phyloP scores from a whole-genome alignment of 2,113 vertebrate genomes.

The Zosterops pallidus region DNA sequence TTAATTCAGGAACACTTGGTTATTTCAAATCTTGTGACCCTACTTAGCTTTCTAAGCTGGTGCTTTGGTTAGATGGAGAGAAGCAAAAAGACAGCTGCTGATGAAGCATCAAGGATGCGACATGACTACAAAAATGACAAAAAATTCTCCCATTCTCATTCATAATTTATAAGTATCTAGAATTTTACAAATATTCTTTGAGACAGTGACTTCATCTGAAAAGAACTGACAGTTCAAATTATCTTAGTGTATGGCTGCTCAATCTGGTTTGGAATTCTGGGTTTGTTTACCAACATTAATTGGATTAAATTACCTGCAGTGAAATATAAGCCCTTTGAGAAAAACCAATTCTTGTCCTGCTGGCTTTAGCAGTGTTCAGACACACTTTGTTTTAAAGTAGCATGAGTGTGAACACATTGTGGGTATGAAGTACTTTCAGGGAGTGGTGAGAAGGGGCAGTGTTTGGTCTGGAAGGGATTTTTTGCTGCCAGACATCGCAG shows the following conservation, averaged over 20 bases:
- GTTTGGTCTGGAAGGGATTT: background rate
- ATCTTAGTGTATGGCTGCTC: background rate
- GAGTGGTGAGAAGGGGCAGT: background rate
- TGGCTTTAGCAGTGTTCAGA: background rate
- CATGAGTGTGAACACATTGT: background rate
- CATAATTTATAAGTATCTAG: conserved; percentile 16
- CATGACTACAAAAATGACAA: background rate
- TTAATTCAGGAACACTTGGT: background rate
- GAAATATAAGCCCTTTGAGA: background rate
- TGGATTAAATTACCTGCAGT: conserved; percentile 46
- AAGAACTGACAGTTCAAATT: conserved; percentile 17
- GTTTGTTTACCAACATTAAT: conserved; percentile 35
- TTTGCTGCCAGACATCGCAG: background rate
- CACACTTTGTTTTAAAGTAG: background rate
- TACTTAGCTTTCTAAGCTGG: conserved; percentile 3
- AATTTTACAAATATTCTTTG: conserved; percentile 32
- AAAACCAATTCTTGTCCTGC: background rate
- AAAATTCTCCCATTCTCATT: conserved; percentile 15
- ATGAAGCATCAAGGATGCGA: conserved; percentile 6
- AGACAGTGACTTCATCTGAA: conserved; percentile 37
- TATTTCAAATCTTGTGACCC: conserved; percentile 3
- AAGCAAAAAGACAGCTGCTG: conserved; percentile 32
- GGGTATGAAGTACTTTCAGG: background rate
- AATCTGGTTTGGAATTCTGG: background rate
- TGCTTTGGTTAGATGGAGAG: background rate